Conservation (phyloP, 2,797 vertebrate genomes). For the Alcedo quadribrachys region DNA sequence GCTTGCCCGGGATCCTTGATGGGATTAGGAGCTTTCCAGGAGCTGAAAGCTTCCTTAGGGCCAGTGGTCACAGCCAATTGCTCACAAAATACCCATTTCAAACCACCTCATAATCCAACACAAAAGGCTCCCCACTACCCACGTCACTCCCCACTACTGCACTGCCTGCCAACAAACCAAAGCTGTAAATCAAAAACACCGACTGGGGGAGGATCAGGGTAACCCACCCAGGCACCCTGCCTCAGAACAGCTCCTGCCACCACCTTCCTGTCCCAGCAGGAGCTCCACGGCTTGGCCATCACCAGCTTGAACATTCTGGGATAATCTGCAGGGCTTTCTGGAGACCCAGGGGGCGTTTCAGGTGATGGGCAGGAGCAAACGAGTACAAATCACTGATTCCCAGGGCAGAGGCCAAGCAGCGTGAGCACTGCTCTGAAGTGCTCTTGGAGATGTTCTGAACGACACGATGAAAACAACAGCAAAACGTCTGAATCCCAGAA, state of each 20-base stretch:
- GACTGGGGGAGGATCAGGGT: fast-evolving
- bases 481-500: not conserved
- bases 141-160: not conserved
- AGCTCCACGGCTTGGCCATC: not conserved
- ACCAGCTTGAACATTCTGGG: not conserved
- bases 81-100: not conserved
- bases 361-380: not conserved
- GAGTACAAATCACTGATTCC: not conserved
- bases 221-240: not conserved
- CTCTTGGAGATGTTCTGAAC: not conserved
- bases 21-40: not conserved
- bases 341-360: not conserved
- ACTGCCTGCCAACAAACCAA: fast-evolving
- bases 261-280: fast-evolving
- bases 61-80: not conserved
- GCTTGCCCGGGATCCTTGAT: fast-evolving
- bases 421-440: not conserved
- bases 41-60: not conserved
- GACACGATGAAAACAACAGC: not conserved
- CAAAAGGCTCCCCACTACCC: not conserved
- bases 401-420: not conserved
- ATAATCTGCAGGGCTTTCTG: not conserved
- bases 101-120: not conserved
- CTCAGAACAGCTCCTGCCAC: not conserved
- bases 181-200: fast-evolving